Evolutionary conservation across 2,113 vertebrate genomes (phyloP).

Genomic region (Triplophysa tibetana): DNA sequence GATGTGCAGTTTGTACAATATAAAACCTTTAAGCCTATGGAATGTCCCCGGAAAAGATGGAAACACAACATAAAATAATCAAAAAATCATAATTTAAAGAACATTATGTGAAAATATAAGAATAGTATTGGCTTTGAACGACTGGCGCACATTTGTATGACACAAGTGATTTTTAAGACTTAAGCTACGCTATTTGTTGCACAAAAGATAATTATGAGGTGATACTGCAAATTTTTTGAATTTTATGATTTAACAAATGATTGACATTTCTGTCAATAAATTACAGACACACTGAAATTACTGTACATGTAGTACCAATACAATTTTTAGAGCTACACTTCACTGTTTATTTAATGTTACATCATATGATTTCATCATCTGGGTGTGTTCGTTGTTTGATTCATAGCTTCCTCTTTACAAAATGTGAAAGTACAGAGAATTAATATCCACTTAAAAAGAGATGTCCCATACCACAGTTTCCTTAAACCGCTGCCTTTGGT

Average conservation of each 20-base stretch:
- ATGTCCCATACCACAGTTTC: conserved; percentile 19
- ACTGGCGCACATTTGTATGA: conserved; percentile 27
- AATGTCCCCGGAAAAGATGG: too few relatives aligned
- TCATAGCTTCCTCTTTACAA: neutral
- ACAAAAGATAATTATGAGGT: neutral
- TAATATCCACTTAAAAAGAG: neutral
- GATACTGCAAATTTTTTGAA: neutral
- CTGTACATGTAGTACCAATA: neutral
- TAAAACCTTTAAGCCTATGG: too few relatives aligned
- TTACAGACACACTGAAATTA: neutral
- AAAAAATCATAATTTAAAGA: too few relatives aligned
- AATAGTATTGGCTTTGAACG: conserved; percentile 27
- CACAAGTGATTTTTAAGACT: conserved; percentile 47
- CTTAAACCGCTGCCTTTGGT: neutral
- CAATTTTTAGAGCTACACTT: neutral
- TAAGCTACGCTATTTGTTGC: neutral
- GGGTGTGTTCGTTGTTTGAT: neutral
- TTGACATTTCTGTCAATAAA: neutral
- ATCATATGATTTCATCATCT: conserved; percentile 2
- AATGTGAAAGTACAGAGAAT: conserved; percentile 1
- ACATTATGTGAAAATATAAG: too few relatives aligned
- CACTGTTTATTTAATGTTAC: neutral
- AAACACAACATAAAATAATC: too few relatives aligned
- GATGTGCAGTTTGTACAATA: too few relatives aligned
- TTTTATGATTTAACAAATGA: neutral